These are phyloP conservation scores for Tupiocoris notatus DNA, from an alignment of 2,888 invertebrate species.

Conservation along the genomic window DNA sequence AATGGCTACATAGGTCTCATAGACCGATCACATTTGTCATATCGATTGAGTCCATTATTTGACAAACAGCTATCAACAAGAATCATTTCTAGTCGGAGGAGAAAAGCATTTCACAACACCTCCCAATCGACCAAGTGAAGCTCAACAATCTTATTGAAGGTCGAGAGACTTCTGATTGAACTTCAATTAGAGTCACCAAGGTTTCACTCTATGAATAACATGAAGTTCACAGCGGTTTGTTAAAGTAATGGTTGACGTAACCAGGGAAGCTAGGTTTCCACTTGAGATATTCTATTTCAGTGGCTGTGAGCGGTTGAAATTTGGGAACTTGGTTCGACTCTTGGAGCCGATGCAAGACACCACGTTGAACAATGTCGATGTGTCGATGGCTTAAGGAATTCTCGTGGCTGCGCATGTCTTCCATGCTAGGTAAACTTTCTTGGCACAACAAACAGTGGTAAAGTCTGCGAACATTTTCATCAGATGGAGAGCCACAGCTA, in stretches of 20 bases:
- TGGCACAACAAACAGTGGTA: conserved; percentile 39
- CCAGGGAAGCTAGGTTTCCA: conserved; percentile 35
- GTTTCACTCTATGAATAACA: too few relatives aligned
- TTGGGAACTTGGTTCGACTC: conserved; percentile 13
- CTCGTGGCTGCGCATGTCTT: conserved; percentile 31
- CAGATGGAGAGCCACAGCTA: too few relatives aligned
- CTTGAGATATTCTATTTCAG: conserved; percentile 33
- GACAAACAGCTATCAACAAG: too few relatives aligned
- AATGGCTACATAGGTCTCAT: too few relatives aligned
- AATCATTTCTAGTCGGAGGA: too few relatives aligned
- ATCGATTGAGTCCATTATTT: too few relatives aligned
- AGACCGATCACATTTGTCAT: too few relatives aligned
- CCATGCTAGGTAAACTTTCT: conserved; percentile 27
- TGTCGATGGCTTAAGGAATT: conserved; percentile 36
- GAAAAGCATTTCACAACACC: too few relatives aligned
- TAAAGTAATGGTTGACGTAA: conserved; percentile 22
- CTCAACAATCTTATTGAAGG: too few relatives aligned
- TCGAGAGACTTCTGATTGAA: too few relatives aligned
- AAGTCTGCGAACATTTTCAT: neutral
- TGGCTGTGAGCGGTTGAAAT: conserved; percentile 25
- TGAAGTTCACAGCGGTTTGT: conserved; percentile 20
- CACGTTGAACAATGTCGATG: conserved; percentile 37
- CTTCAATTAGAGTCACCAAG: too few relatives aligned
- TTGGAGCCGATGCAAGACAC: conserved; percentile 26
- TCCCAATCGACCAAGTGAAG: too few relatives aligned